phyloP scores from a whole-genome alignment of 2,797 vertebrate genomes.

The Fratercula arctica region DNA sequence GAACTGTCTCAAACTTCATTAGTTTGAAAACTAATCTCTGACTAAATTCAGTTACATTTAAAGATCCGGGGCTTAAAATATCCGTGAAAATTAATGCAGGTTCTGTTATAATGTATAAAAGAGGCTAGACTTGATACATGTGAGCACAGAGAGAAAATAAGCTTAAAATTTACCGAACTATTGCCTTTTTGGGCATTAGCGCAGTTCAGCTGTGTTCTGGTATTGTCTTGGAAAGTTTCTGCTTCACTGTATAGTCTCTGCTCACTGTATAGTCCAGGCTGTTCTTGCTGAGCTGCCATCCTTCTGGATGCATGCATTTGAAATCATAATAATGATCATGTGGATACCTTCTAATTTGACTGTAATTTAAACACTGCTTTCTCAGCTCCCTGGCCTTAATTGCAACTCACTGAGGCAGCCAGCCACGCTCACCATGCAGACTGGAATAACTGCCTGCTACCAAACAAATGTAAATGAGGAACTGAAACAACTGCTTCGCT shows the following conservation, averaged over 20 bases:
- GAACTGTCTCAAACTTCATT: neutral
- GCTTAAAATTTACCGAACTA: neutral
- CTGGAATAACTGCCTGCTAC: conserved; percentile 50
- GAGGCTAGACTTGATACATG: neutral
- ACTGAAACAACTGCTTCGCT: conserved; percentile 35
- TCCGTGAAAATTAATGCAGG: neutral
- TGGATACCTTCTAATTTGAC: conserved; percentile 51
- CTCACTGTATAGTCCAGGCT: neutral
- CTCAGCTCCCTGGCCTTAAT: conserved; percentile 50
- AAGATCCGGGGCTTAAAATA: neutral
- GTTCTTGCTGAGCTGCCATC: conserved; percentile 33
- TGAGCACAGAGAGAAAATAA: neutral
- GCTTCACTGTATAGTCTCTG: neutral
- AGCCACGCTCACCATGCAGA: neutral
- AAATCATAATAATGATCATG: conserved; percentile 53
- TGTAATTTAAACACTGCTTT: conserved; percentile 59
- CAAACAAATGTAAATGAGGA: conserved; percentile 48
- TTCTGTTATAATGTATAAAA: neutral
- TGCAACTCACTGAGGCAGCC: conserved; percentile 34
- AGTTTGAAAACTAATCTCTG: neutral
- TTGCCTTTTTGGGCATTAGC: neutral
- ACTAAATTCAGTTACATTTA: neutral
- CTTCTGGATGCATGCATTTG: conserved; percentile 33
- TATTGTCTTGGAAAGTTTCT: neutral
- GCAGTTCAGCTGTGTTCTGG: neutral